A percentile compares a stretch with the other conserved stretches of the same genome.
Evolutionary conservation across 2,113 vertebrate species (phyloP).

Genomic region (Martes martes): DNA sequence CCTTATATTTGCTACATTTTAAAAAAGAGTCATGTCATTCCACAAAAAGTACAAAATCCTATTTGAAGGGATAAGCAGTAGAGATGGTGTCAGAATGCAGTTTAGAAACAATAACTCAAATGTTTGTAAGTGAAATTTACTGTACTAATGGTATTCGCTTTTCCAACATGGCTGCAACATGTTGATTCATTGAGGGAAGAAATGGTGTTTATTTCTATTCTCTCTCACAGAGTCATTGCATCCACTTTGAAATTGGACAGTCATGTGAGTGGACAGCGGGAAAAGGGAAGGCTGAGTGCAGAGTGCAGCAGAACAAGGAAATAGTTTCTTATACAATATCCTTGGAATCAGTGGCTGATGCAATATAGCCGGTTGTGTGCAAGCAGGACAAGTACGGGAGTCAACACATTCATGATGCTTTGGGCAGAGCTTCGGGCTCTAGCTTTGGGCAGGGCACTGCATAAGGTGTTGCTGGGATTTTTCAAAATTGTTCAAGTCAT

Average conservation of each 20-base stretch:
- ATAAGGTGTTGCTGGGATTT: neutral
- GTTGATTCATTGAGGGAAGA: constrained; percentile 55
- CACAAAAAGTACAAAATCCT: constrained; percentile 42
- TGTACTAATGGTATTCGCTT: constrained; percentile 2
- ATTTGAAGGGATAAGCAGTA: constrained; percentile 14
- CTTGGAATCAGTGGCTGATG: neutral
- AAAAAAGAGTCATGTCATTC: constrained; percentile 40
- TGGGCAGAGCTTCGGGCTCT: neutral
- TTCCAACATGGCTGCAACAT: constrained; percentile 13
- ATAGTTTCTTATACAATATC: neutral
- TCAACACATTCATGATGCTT: neutral
- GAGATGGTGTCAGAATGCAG: constrained; percentile 51
- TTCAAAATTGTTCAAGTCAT: neutral
- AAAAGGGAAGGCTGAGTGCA: neutral
- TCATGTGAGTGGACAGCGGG: constrained; percentile 21
- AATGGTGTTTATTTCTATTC: constrained; percentile 57
- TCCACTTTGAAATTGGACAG: constrained; percentile 46
- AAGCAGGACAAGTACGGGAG: neutral
- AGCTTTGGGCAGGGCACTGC: neutral
- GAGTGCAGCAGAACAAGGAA: constrained; percentile 13
- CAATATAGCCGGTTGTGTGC: neutral
- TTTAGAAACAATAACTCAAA: constrained; percentile 47
- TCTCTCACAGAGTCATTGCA: constrained; percentile 11
- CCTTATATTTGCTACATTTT: constrained; percentile 57
- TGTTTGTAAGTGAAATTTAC: constrained; percentile 48